phyloP scores from a whole-genome alignment of 2,888 invertebrate species.

The Drosophila neonasuta region DNA sequence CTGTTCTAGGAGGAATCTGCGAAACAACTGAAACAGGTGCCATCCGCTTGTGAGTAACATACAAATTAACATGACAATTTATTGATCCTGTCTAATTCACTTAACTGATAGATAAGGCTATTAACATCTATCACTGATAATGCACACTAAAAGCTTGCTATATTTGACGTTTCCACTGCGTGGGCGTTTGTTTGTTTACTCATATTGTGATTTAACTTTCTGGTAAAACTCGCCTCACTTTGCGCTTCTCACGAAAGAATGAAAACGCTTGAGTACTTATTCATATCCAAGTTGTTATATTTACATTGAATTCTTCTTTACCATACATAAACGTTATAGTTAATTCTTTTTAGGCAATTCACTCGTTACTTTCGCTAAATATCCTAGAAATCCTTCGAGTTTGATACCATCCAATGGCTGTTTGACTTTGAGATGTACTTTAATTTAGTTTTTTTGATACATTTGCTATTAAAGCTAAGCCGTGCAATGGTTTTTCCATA shows the following conservation, averaged over 20 bases:
- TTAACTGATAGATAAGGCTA: slow-evolving; percentile 65
- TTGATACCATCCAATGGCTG: background rate
- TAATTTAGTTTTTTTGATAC: slow-evolving; percentile 1
- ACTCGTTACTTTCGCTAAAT: background rate
- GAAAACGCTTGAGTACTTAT: no score
- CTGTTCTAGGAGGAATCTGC: slow-evolving; percentile 9
- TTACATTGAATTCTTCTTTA: no score
- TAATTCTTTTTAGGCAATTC: background rate
- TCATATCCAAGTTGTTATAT: background rate
- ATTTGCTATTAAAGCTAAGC: slow-evolving; percentile 7
- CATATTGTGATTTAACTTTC: background rate
- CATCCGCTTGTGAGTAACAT: slow-evolving; percentile 14
- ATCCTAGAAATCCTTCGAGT: background rate
- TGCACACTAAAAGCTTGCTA: slow-evolving; percentile 56
- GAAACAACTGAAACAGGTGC: slow-evolving; percentile 38
- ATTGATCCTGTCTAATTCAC: slow-evolving; percentile 53
- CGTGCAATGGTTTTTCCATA: slow-evolving; percentile 6
- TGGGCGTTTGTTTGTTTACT: slow-evolving; percentile 19
- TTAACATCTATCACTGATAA: slow-evolving; percentile 71
- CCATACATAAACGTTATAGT: no score
- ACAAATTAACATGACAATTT: slow-evolving; percentile 51
- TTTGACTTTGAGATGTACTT: slow-evolving; percentile 2
- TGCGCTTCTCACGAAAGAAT: slow-evolving; percentile 15
- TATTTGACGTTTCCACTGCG: slow-evolving; percentile 15
- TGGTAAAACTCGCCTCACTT: background rate